Evolutionary conservation across 1,140 invertebrate species (phyloP), one percentile per base, ranked within the genome.

Genomic region (Drepana arcuata): DNA sequence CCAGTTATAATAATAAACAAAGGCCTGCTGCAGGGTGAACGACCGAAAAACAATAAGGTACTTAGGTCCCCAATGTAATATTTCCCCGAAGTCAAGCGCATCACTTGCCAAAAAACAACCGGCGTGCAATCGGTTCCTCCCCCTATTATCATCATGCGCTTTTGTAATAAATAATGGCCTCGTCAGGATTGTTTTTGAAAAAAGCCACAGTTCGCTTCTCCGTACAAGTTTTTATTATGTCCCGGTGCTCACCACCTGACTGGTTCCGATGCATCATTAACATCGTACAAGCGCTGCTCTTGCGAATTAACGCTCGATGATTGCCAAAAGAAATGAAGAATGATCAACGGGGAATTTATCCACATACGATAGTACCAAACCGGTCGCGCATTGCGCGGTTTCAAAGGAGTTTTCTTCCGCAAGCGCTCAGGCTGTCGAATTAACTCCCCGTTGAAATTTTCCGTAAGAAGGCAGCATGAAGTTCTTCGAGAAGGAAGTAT

Each of bases 1-100:
- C 48, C 54, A 54, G 59, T 61, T 47, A 45, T 57, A 58, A 58
- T 57, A 66, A 68, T 55, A 60, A 60, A 66, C 57, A 56, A 70
- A 64, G 55, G 39, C 41, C 47, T 34, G 42, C 44, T 29, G 21
- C 36, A 43, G 57, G 77, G 67, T 79, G 52, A 77, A 7, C 66
- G 77, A 73, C 77, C 77, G 64, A 58, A 65, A 73, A 72, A 75
- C 73, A 81, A 81, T 77, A 65, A 56, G 59, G 73, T 70, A 77
- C 77, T 81, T 75, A 70, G 63, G 62, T 64, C 43, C 60, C 54
- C 60, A 78, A 73, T 62, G 68, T 61, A 77, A 75, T 78, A 65
- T 61, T 81, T 77, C 73, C 55, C 50, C 55, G 77, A 78, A 79
- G 67, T 66, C 65, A 34, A 48, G 51, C 53, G 52, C 52, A 51